Evolutionary conservation across 1,140 invertebrate genomes (phyloP).

Genomic region (Venustaconcha ellipsiformis): DNA sequence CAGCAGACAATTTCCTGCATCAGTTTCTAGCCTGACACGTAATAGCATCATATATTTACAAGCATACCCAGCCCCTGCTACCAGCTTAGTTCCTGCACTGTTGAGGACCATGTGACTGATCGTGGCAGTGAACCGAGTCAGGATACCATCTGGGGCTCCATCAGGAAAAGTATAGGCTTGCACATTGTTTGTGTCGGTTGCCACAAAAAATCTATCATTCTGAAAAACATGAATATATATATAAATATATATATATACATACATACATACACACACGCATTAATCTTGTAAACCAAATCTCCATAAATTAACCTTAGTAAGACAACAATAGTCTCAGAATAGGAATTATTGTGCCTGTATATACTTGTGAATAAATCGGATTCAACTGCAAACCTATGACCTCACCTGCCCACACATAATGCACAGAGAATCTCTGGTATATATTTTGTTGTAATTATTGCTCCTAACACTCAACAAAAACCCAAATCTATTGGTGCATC

Average conservation of each 20-base stretch:
- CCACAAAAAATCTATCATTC: constrained; percentile 81
- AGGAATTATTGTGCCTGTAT: no score
- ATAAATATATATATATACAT: no score
- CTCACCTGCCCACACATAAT: constrained; percentile 3
- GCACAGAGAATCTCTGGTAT: neutral
- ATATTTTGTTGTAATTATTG: neutral
- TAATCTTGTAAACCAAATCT: no score
- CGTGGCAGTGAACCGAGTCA: constrained; percentile 87
- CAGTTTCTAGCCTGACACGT: no score
- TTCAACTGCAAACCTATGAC: constrained; percentile 63
- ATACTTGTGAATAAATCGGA: no score
- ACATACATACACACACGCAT: neutral
- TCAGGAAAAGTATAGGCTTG: constrained; percentile 86
- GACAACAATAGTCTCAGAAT: no score
- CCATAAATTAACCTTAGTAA: no score
- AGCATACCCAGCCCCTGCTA: constrained; percentile 75
- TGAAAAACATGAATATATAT: constrained; percentile 67
- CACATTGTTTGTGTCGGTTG: constrained; percentile 87
- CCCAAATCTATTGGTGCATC: no score
- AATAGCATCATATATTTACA: neutral
- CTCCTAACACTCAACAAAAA: no score
- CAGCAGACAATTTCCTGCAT: no score
- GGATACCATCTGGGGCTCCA: constrained; percentile 84
- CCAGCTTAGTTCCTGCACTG: constrained; percentile 73
- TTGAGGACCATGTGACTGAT: constrained; percentile 81